phyloP scores from a whole-genome alignment of 2,797 vertebrate species.

The Anguilla marmorata region DNA sequence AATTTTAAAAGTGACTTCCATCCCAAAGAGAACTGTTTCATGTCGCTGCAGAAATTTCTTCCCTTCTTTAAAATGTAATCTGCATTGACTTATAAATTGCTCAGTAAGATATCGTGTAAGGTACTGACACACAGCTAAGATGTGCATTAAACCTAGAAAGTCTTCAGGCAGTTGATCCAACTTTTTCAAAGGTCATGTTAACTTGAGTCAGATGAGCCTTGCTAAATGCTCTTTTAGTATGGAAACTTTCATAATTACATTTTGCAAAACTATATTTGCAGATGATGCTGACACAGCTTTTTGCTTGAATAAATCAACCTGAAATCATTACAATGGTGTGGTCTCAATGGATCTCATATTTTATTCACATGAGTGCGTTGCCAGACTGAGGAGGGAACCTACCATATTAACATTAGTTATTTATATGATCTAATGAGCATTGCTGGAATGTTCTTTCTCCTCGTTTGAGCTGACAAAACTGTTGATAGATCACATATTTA shows the following conservation, averaged over 20 bases:
- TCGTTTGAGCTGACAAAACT: not conserved
- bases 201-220: not conserved
- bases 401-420: not conserved
- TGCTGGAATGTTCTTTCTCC: not conserved
- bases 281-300: not conserved
- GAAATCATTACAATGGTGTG: not conserved
- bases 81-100: constrained; percentile 2
- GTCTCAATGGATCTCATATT: not conserved
- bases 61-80: not conserved
- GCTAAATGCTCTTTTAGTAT: not conserved
- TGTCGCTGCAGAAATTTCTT: not conserved
- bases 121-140: not conserved
- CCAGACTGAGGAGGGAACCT: not conserved
- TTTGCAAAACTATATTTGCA: not conserved
- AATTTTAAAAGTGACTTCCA: not conserved
- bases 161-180: not conserved
- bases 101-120: not conserved
- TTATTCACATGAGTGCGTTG: not conserved
- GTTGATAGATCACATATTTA: not conserved
- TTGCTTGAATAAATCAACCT: not conserved
- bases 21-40: not conserved
- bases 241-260: not conserved
- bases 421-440: not conserved
- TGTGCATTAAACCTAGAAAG: not conserved
- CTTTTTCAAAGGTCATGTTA: not conserved